phyloP scores from a whole-genome alignment of 2,888 invertebrate genomes.

The Linyphia triangularis region DNA sequence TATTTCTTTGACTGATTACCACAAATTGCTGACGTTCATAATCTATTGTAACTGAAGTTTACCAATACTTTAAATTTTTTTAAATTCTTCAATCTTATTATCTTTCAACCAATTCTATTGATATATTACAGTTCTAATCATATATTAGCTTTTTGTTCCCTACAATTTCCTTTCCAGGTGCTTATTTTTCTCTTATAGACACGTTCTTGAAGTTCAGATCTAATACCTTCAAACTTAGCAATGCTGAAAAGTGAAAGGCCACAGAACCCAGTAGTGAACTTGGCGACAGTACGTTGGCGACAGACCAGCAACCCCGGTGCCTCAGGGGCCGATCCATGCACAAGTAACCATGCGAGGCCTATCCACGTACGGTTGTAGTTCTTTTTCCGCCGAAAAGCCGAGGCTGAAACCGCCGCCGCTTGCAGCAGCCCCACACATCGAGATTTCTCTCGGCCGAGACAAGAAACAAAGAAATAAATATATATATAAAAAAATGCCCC shows the following conservation, averaged over 20 bases:
- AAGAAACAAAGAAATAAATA: background rate
- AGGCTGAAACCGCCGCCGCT: background rate
- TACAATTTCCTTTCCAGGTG: no score
- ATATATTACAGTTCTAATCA: no score
- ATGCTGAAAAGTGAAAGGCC: background rate
- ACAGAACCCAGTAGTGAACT: background rate
- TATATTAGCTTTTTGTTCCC: no score
- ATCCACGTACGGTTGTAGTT: slow-evolving; percentile 66
- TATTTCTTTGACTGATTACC: no score
- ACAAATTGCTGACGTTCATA: no score
- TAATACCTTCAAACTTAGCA: background rate
- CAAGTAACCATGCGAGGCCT: slow-evolving; percentile 71
- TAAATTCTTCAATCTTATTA: no score
- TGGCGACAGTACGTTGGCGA: slow-evolving; percentile 24
- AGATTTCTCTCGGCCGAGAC: background rate
- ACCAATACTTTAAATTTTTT: no score
- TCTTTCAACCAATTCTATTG: no score
- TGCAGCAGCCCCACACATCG: background rate
- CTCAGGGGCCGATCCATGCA: slow-evolving; percentile 58
- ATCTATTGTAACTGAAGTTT: no score
- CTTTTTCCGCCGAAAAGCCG: slow-evolving; percentile 59
- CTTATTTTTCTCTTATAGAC: no score
- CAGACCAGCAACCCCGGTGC: slow-evolving; percentile 41
- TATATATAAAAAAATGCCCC: background rate
- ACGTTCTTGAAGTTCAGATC: no score